Conservation (phyloP, 2,113 vertebrate species). For the Azemiops feae region DNA sequence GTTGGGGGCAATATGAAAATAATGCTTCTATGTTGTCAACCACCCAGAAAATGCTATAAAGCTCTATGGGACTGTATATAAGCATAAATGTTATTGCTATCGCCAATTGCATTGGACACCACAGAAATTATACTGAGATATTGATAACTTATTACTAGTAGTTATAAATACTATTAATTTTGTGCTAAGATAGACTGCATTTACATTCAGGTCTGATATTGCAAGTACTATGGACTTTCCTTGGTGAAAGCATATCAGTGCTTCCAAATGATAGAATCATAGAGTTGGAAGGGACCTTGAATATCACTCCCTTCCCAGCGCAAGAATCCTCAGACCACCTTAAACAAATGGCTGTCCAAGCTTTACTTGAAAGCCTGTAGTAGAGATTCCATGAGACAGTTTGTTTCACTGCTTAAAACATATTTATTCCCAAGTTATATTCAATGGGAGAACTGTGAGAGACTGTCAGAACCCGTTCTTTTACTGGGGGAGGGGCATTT, state of each 20-base stretch:
- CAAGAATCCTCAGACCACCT: neutral
- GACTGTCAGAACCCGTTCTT: too few relatives aligned
- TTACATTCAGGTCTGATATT: neutral
- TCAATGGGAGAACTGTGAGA: neutral
- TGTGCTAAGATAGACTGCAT: neutral
- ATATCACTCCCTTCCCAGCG: neutral
- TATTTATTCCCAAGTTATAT: neutral
- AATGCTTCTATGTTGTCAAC: too few relatives aligned
- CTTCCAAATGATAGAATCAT: neutral
- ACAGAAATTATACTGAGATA: neutral
- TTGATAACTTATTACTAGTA: neutral
- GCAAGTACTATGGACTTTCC: neutral
- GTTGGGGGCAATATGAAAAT: too few relatives aligned
- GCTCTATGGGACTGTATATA: too few relatives aligned
- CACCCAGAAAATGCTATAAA: too few relatives aligned
- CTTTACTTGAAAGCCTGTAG: neutral
- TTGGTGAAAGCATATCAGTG: neutral
- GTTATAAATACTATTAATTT: neutral
- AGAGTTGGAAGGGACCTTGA: neutral
- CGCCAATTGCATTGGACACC: neutral
- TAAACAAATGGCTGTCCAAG: neutral
- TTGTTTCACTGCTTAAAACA: neutral
- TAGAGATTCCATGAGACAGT: neutral
- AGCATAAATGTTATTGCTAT: too few relatives aligned
- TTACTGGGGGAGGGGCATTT: too few relatives aligned